phyloP scores from a whole-genome alignment of 1,140 invertebrate species.

The Cephus cinctus region DNA sequence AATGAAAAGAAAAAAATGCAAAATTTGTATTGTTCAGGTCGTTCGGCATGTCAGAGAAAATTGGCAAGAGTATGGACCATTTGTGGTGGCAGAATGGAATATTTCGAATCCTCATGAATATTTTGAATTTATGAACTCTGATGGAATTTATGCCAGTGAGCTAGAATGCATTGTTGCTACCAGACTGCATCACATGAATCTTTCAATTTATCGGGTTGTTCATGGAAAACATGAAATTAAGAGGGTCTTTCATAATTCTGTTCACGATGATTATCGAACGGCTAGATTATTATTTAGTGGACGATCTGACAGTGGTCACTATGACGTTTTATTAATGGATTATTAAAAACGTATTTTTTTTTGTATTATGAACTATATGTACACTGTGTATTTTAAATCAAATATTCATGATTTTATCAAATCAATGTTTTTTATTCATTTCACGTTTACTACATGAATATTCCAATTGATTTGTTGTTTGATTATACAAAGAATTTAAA shows the following conservation, averaged over 20 bases:
- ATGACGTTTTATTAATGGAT: constrained; percentile 36
- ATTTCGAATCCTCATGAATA: constrained; percentile 34
- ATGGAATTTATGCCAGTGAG: constrained; percentile 43
- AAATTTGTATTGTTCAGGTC: constrained; percentile 28
- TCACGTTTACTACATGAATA: too few species aligned
- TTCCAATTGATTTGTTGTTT: too few species aligned
- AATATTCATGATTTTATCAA: too few species aligned
- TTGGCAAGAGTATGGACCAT: constrained; percentile 39
- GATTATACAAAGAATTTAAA: too few species aligned
- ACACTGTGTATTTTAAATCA: too few species aligned
- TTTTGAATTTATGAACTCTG: constrained; percentile 34
- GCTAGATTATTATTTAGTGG: constrained; percentile 42
- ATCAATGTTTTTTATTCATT: too few species aligned
- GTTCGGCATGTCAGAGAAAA: constrained; percentile 35
- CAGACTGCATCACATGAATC: constrained; percentile 37
- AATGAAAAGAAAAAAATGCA: too few species aligned
- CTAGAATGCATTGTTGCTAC: constrained; percentile 43
- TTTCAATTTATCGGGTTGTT: constrained; percentile 41
- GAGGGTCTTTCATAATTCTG: constrained; percentile 34
- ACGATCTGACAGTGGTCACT: constrained; percentile 41
- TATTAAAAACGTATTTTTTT: constrained; percentile 9
- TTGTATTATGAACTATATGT: too few species aligned
- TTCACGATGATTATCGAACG: constrained; percentile 21
- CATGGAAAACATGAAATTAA: constrained; percentile 24
- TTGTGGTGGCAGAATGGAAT: constrained; percentile 44